phyloP scores from a whole-genome alignment of 2,888 invertebrate genomes.

The Monochamus alternatus region DNA sequence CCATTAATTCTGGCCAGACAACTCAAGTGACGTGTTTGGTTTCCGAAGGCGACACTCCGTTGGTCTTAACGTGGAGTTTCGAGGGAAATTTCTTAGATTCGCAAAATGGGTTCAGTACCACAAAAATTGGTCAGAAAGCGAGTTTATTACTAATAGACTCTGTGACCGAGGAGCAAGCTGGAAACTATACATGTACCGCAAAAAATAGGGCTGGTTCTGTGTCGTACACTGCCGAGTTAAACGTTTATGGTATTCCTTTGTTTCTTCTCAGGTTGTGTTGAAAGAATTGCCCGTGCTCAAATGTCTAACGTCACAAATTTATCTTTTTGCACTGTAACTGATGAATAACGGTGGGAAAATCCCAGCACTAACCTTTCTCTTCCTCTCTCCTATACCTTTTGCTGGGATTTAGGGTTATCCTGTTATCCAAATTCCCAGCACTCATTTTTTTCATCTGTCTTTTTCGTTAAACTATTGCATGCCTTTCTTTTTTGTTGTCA shows the following conservation, averaged over 20 bases:
- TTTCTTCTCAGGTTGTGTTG: constrained; percentile 27
- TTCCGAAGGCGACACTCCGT: constrained; percentile 75
- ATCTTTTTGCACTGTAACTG: constrained; percentile 37
- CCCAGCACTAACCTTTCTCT: constrained; percentile 59
- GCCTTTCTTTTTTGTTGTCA: constrained; percentile 61
- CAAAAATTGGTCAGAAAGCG: constrained; percentile 71
- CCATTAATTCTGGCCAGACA: constrained; percentile 85
- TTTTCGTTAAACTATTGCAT: constrained; percentile 62
- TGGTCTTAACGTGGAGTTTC: constrained; percentile 74
- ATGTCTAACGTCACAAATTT: constrained; percentile 46
- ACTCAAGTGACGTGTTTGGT: constrained; percentile 83
- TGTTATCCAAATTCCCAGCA: constrained; percentile 63
- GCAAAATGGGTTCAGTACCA: constrained; percentile 64
- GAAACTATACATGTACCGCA: constrained; percentile 70
- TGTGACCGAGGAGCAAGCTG: constrained; percentile 66
- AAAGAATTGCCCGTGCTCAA: constrained; percentile 38
- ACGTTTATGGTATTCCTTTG: constrained; percentile 66
- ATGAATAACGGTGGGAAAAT: constrained; percentile 51
- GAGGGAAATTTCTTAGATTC: constrained; percentile 68
- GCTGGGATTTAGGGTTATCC: constrained; percentile 65
- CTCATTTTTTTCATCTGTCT: constrained; percentile 63
- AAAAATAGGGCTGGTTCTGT: constrained; percentile 68
- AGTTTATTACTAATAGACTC: constrained; percentile 69
- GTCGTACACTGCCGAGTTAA: constrained; percentile 65
- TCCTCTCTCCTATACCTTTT: constrained; percentile 47